Evolutionary conservation across 2,888 invertebrate species (phyloP).

Genomic region (Idaea dimidiata): DNA sequence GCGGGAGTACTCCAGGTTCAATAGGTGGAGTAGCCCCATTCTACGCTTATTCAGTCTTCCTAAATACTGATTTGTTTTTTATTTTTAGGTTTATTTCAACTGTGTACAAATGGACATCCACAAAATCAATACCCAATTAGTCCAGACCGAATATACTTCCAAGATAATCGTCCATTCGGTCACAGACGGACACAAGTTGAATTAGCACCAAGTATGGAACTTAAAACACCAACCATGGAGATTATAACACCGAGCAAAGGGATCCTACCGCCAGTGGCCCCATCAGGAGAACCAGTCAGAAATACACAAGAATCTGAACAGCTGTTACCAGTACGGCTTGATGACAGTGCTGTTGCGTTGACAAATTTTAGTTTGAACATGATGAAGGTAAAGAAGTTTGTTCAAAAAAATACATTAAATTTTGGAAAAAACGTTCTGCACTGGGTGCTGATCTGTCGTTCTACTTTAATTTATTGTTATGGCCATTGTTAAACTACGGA

Average conservation of each 20-base stretch:
- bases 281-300: neutral
- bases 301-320: neutral
- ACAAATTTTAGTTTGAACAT: conserved; percentile 24
- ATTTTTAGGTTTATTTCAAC: conserved; percentile 4
- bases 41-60: no score
- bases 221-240: conserved; percentile 3
- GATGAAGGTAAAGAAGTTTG: conserved; percentile 24
- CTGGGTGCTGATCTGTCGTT: no score
- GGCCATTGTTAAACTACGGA: no score
- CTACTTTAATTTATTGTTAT: no score
- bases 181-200: conserved; percentile 4
- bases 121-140: conserved; percentile 10
- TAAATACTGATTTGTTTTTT: no score
- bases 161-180: conserved; percentile 10
- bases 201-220: neutral
- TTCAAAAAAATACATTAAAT: no score
- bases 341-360: conserved; percentile 15
- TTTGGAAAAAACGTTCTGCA: conserved; percentile 8
- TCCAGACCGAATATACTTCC: conserved; percentile 18
- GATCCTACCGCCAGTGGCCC: neutral
- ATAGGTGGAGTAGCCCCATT: no score
- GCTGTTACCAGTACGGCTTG: conserved; percentile 9
- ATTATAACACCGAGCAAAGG: conserved; percentile 6
- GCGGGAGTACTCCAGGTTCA: no score
- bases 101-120: neutral